Evolutionary conservation across 2,113 vertebrate species (phyloP).

Genomic region (Bos indicus): DNA sequence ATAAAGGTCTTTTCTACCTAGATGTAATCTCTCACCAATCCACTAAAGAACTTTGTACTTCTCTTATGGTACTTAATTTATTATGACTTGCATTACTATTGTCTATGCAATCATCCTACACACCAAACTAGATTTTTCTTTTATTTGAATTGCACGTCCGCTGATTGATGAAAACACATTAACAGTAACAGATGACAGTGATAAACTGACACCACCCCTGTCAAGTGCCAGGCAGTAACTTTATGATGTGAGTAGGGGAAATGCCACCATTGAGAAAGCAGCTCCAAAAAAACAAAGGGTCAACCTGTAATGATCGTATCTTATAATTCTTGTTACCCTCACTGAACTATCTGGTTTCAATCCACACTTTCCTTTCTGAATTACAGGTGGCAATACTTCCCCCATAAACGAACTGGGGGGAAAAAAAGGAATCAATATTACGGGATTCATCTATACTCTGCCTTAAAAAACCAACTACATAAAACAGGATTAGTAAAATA

Average conservation of each 20-base stretch:
- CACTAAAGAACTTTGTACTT: not conserved
- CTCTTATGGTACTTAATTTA: not conserved
- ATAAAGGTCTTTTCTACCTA: not conserved
- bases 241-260: not conserved
- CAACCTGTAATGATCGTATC: not conserved
- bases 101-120: not conserved
- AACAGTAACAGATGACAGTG: not conserved
- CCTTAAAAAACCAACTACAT: not conserved
- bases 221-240: not conserved
- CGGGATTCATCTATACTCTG: not conserved
- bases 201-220: not conserved
- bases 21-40: not conserved
- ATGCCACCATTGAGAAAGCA: not conserved
- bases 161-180: not conserved
- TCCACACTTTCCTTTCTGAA: not conserved
- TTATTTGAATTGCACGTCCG: not conserved
- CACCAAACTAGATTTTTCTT: not conserved
- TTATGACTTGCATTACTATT: not conserved
- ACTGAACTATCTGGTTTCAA: not conserved
- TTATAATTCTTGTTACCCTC: not conserved
- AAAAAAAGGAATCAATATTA: not conserved
- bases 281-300: not conserved
- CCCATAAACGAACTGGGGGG: not conserved
- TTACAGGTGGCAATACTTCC: not conserved
- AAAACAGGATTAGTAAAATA: not conserved